A percentile compares a stretch with the other conserved stretches of the same genome.
These are phyloP conservation scores for Rallus crepitans DNA, from an alignment of 2,797 vertebrate genomes.

Conservation along the genomic window DNA sequence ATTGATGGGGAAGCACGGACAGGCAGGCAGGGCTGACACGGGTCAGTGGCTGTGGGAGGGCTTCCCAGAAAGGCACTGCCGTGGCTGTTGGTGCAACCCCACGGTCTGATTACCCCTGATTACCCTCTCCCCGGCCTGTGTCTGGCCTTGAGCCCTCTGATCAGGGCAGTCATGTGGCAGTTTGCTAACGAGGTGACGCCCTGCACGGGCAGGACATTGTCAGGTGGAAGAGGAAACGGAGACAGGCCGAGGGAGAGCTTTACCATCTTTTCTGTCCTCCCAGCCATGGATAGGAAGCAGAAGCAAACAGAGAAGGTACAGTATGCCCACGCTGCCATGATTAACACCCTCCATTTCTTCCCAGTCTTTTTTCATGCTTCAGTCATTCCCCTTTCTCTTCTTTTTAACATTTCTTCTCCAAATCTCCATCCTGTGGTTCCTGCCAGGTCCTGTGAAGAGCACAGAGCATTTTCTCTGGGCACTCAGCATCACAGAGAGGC, in stretches of 20 bases:
- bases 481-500: background rate
- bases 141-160: conserved; percentile 37
- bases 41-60: rapidly evolving
- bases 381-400: background rate
- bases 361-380: background rate
- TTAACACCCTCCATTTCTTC: background rate
- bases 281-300: conserved; percentile 76
- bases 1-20: rapidly evolving
- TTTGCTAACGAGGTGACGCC: conserved; percentile 55
- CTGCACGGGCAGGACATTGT: conserved; percentile 65
- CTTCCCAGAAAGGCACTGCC: background rate
- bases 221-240: conserved; percentile 75
- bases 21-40: background rate
- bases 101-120: rapidly evolving
- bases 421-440: background rate
- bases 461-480: background rate
- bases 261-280: conserved; percentile 54
- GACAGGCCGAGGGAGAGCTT: conserved; percentile 73
- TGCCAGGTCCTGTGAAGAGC: background rate
- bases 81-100: rapidly evolving
- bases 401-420: background rate
- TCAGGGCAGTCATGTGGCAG: conserved; percentile 2
- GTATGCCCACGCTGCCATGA: background rate
- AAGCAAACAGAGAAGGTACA: conserved; percentile 76
- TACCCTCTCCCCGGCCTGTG: background rate